phyloP scores from a whole-genome alignment of 2,888 invertebrate genomes.

The Formica aserva region DNA sequence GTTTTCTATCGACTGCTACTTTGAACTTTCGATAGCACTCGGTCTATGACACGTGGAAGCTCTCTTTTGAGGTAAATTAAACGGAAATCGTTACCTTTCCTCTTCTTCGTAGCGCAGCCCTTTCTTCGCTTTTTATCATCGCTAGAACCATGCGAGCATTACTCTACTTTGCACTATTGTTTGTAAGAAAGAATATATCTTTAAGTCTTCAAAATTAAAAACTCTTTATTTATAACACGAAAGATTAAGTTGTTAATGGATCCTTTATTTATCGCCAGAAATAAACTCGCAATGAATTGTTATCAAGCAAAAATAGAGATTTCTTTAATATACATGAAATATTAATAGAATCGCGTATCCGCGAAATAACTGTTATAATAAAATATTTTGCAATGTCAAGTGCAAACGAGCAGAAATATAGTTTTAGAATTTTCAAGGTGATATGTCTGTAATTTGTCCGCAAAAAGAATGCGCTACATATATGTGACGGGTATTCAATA shows the following conservation, averaged over 20 bases:
- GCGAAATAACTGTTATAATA: slow-evolving; percentile 2
- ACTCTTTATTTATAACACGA: background rate
- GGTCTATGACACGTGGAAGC: slow-evolving; percentile 62
- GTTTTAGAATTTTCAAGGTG: slow-evolving; percentile 21
- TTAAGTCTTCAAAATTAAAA: background rate
- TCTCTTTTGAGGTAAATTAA: slow-evolving; percentile 77
- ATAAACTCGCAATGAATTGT: background rate
- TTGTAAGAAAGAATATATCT: background rate
- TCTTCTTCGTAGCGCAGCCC: slow-evolving; percentile 19
- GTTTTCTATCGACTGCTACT: slow-evolving; percentile 68
- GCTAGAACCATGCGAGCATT: background rate
- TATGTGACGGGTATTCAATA: slow-evolving; percentile 39
- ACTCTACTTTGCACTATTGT: slow-evolving; percentile 22
- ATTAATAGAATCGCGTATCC: background rate
- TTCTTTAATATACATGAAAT: slow-evolving; percentile 14
- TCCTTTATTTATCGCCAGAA: background rate
- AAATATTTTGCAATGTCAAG: background rate
- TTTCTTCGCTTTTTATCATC: slow-evolving; percentile 31
- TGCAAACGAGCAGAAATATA: slow-evolving; percentile 16
- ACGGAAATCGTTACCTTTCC: slow-evolving; percentile 63
- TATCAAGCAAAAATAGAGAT: background rate
- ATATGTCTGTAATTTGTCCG: slow-evolving; percentile 35
- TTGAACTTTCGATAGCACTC: slow-evolving; percentile 64
- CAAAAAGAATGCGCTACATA: slow-evolving; percentile 27
- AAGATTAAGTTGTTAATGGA: slow-evolving; percentile 19